Evolutionary conservation across 2,888 invertebrate species (phyloP).

Genomic region (Stomorhina lunata): DNA sequence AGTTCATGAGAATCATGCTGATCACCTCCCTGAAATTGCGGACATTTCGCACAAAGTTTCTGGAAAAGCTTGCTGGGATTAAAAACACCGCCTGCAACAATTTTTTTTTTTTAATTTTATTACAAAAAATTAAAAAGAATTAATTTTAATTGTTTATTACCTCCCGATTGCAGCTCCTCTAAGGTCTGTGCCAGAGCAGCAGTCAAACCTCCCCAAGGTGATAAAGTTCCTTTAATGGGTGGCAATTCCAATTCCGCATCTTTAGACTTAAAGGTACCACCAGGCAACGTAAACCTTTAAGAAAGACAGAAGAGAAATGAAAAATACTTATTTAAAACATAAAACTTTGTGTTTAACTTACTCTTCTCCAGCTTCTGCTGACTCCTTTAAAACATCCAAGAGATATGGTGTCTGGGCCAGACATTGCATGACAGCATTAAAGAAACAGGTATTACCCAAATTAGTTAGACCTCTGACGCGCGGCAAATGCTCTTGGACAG

Average conservation of each 20-base stretch:
- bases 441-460: slow-evolving; percentile 98
- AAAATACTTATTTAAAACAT: neutral
- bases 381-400: slow-evolving; percentile 85
- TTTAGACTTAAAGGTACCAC: slow-evolving; percentile 84
- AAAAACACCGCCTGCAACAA: slow-evolving; percentile 82
- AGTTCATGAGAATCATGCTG: slow-evolving; percentile 99
- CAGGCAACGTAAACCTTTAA: slow-evolving; percentile 86
- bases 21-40: slow-evolving; percentile 94
- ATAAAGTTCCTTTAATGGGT: slow-evolving; percentile 84
- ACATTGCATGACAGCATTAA: slow-evolving; percentile 97
- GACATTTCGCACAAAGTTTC: slow-evolving; percentile 84
- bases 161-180: slow-evolving; percentile 83
- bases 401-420: slow-evolving; percentile 92
- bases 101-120: neutral
- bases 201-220: slow-evolving; percentile 86
- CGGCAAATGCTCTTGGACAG: slow-evolving; percentile 77
- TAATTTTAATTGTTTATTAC: slow-evolving; percentile 68
- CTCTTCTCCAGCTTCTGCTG: slow-evolving; percentile 85
- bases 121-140: neutral
- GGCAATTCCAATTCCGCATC: slow-evolving; percentile 82
- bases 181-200: slow-evolving; percentile 86
- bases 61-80: slow-evolving; percentile 84
- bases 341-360: slow-evolving; percentile 67
- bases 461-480: slow-evolving; percentile 91
- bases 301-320: slow-evolving; percentile 2